phyloP scores from a whole-genome alignment of 2,888 invertebrate genomes.

The Leptura quadrifasciata region DNA sequence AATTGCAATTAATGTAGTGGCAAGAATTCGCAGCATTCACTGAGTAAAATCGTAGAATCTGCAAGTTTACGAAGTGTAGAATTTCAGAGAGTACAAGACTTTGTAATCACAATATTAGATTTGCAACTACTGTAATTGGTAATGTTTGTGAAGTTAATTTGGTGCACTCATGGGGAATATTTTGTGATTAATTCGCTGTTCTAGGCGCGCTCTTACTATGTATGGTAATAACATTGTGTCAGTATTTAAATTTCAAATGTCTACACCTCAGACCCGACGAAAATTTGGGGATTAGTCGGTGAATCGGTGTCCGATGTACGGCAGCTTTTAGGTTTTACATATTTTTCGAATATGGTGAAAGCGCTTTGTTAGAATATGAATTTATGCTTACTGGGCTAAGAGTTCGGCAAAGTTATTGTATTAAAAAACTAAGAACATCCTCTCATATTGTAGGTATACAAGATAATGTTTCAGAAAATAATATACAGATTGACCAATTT shows the following conservation, averaged over 20 bases:
- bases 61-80: conserved; percentile 27
- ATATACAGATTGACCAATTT: too few species aligned
- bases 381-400: too few species aligned
- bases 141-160: conserved; percentile 57
- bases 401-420: too few species aligned
- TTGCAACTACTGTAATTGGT: conserved; percentile 55
- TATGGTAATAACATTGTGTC: conserved; percentile 45
- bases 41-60: conserved; percentile 14
- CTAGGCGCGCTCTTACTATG: conserved; percentile 38
- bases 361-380: too few species aligned
- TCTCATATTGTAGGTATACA: too few species aligned
- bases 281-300: not conserved
- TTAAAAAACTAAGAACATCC: too few species aligned
- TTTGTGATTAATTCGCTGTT: conserved; percentile 49
- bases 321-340: too few species aligned
- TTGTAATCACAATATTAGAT: conserved; percentile 53
- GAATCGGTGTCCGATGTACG: too few species aligned
- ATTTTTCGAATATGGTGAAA: too few species aligned
- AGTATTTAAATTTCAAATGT: conserved; percentile 48
- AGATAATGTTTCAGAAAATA: too few species aligned
- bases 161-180: conserved; percentile 54
- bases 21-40: not conserved
- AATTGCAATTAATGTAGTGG: conserved; percentile 19
- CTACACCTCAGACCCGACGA: not conserved
- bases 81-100: conserved; percentile 28